phyloP scores from a whole-genome alignment of 2,113 vertebrate genomes.

The Phalacrocorax carbo region DNA sequence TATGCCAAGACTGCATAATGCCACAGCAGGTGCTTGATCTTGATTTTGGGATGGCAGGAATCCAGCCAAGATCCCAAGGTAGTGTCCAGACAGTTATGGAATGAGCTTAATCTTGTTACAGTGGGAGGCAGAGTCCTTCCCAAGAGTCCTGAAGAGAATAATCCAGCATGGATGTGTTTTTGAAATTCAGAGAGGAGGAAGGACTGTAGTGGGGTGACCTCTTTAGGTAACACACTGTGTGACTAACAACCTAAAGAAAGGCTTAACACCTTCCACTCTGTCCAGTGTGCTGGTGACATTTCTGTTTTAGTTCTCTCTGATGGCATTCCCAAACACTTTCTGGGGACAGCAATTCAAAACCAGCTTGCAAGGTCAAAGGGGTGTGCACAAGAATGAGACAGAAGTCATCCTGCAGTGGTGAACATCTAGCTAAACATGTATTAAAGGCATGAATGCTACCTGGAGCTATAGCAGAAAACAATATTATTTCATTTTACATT shows the following conservation, averaged over 20 bases:
- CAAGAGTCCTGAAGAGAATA: background rate
- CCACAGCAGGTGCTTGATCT: slow-evolving; percentile 17
- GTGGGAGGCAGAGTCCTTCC: background rate
- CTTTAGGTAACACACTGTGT: background rate
- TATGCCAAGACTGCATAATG: background rate
- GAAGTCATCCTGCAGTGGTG: background rate
- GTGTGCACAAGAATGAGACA: background rate
- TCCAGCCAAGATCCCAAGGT: background rate
- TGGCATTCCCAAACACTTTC: background rate
- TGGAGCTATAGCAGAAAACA: background rate
- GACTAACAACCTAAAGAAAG: background rate
- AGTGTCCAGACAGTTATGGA: slow-evolving; percentile 31
- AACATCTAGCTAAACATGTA: background rate
- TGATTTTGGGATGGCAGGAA: slow-evolving; percentile 3
- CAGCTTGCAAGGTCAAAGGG: background rate
- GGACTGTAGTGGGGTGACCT: background rate
- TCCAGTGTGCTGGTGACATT: background rate
- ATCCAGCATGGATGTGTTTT: background rate
- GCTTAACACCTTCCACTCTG: background rate
- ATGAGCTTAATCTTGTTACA: slow-evolving; percentile 8
- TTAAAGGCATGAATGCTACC: background rate
- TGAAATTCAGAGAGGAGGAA: background rate
- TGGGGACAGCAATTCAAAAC: background rate
- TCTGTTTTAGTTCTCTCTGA: background rate
- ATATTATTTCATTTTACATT: background rate